Evolutionary conservation across 1,140 invertebrate species (phyloP).

Genomic region (Gonatopus flavifemur): DNA sequence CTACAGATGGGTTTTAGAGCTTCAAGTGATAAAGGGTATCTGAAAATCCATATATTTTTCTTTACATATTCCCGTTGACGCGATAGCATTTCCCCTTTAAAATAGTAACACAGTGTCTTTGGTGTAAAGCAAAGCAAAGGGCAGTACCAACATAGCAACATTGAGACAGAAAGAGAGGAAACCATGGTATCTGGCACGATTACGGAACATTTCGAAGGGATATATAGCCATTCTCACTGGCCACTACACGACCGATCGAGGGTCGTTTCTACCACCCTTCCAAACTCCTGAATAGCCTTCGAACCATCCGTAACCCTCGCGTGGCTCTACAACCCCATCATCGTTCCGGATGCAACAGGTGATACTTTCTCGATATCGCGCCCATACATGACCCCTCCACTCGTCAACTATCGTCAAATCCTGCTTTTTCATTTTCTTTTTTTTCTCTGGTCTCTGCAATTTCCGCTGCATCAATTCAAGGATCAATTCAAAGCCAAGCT

Average conservation of each 20-base stretch:
- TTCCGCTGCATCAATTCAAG: no score
- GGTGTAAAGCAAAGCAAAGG: constrained; percentile 19
- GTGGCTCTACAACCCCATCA: constrained; percentile 51
- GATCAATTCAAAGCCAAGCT: no score
- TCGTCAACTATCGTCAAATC: constrained; percentile 35
- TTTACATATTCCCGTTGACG: no score
- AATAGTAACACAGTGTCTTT: constrained; percentile 9
- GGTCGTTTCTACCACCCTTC: constrained; percentile 49
- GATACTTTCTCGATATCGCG: constrained; percentile 58
- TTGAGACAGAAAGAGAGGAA: no score
- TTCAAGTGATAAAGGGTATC: no score
- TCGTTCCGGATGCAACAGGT: constrained; percentile 56
- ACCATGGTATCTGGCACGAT: no score
- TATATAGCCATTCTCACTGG: constrained; percentile 45
- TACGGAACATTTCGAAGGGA: constrained; percentile 39
- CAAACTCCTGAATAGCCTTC: constrained; percentile 54
- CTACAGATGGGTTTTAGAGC: no score
- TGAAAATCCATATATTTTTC: no score
- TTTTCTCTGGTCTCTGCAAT: not conserved
- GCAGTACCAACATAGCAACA: no score
- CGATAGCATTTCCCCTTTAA: constrained; percentile 7
- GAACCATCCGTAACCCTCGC: constrained; percentile 52
- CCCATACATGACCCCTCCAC: constrained; percentile 39
- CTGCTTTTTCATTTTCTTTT: not conserved
- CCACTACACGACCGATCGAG: constrained; percentile 48